phyloP scores from a whole-genome alignment of 1,140 invertebrate genomes.

The Brachionus rubens region DNA sequence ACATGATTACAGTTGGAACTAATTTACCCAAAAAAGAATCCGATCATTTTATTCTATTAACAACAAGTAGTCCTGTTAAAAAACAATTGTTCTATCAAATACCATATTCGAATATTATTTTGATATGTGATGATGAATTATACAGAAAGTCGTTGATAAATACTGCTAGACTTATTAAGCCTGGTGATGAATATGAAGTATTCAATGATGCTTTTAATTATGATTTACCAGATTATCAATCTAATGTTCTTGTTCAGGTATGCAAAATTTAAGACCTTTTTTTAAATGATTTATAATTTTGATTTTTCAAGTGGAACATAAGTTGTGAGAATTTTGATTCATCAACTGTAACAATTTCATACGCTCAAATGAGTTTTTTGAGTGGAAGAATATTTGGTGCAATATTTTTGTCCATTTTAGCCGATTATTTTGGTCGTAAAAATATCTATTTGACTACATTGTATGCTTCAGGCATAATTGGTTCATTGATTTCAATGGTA shows the following conservation, averaged over 20 bases:
- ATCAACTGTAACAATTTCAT: slow-evolving; percentile 20
- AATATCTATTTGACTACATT: slow-evolving; percentile 26
- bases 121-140: slow-evolving; percentile 19
- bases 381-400: slow-evolving; percentile 44
- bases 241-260: slow-evolving; percentile 26
- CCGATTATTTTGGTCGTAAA: slow-evolving; percentile 31
- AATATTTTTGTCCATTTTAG: slow-evolving; percentile 38
- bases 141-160: slow-evolving; percentile 32
- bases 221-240: slow-evolving; percentile 3
- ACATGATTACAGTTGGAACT: slow-evolving; percentile 23
- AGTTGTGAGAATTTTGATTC: slow-evolving; percentile 14
- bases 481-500: slow-evolving; percentile 35
- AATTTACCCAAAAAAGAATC: no score
- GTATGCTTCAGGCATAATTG: slow-evolving; percentile 14
- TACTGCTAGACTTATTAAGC: not conserved
- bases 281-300: not conserved
- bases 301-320: slow-evolving; percentile 19
- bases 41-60: not conserved
- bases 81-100: slow-evolving; percentile 24
- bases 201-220: not conserved
- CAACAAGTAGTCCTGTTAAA: not conserved
- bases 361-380: slow-evolving; percentile 46
- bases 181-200: not conserved
- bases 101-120: slow-evolving; percentile 12
- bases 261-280: not conserved